Evolutionary conservation across 2,888 invertebrate genomes (phyloP).

Genomic region (Acanthoscelides obtectus): DNA sequence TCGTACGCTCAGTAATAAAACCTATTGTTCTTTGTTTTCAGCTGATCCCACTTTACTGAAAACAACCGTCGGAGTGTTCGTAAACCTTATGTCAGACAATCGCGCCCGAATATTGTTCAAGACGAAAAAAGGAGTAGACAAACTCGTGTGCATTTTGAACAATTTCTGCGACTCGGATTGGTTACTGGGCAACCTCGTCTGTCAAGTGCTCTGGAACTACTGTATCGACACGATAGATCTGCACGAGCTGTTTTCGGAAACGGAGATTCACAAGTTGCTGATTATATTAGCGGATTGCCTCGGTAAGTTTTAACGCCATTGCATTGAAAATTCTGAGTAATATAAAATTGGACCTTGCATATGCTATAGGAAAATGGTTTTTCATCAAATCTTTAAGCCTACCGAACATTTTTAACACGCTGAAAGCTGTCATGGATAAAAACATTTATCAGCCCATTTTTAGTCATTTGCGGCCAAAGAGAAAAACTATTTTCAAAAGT

Average conservation of each 20-base stretch:
- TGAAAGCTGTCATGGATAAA: too few relatives aligned
- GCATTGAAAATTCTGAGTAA: too few relatives aligned
- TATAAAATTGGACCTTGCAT: too few relatives aligned
- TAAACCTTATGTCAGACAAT: constrained; percentile 67
- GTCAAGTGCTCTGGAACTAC: constrained; percentile 72
- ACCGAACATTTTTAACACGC: too few relatives aligned
- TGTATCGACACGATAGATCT: constrained; percentile 53
- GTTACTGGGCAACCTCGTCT: constrained; percentile 66
- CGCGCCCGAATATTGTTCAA: constrained; percentile 53
- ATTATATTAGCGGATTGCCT: constrained; percentile 53
- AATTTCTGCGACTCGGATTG: constrained; percentile 61
- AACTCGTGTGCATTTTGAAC: constrained; percentile 53
- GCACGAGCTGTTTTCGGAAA: constrained; percentile 48
- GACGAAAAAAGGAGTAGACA: constrained; percentile 50
- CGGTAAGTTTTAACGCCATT: constrained; percentile 40
- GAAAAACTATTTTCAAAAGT: too few relatives aligned
- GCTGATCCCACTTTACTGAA: constrained; percentile 66
- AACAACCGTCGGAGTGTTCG: constrained; percentile 76
- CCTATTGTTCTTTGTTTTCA: constrained; percentile 35
- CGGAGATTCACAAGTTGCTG: constrained; percentile 53
- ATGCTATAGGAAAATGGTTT: too few relatives aligned
- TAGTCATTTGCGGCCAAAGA: too few relatives aligned
- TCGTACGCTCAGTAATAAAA: too few relatives aligned
- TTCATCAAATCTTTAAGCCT: too few relatives aligned
- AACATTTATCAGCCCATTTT: too few relatives aligned